Conservation (phyloP, 2,888 invertebrate genomes). For the Alentia gelatinosa region DNA sequence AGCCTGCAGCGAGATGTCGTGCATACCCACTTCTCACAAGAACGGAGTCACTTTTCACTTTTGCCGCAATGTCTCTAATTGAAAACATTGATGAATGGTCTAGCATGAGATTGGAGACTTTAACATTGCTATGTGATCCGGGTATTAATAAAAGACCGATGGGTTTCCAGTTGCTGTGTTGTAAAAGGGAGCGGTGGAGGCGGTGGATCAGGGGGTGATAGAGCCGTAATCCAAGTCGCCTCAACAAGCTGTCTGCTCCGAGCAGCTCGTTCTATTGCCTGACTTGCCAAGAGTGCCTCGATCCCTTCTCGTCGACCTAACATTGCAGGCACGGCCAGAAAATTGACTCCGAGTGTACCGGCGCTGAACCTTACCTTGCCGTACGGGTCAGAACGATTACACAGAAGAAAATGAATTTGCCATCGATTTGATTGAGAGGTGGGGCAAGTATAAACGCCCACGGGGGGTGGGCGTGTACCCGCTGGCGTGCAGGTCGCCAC, state of each 20-base stretch:
- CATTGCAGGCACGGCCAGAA: not conserved
- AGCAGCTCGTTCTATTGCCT: not conserved
- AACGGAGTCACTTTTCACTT: too few relatives aligned
- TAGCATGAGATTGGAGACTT: too few relatives aligned
- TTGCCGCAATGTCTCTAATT: too few relatives aligned
- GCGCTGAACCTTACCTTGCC: not conserved
- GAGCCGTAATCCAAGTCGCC: too few relatives aligned
- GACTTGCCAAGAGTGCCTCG: not conserved
- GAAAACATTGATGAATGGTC: too few relatives aligned
- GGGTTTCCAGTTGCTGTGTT: not conserved
- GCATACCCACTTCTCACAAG: too few relatives aligned
- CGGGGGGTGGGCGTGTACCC: not conserved
- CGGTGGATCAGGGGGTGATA: not conserved
- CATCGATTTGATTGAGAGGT: not conserved
- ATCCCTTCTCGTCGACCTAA: not conserved
- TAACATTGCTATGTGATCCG: too few relatives aligned
- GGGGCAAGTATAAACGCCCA: not conserved
- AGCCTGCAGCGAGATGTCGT: too few relatives aligned
- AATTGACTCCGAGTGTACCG: not conserved
- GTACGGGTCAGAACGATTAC: not conserved
- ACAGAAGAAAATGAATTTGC: slow-evolving; percentile 15
- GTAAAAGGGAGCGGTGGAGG: not conserved
- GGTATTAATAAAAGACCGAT: too few relatives aligned
- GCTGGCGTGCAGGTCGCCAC: not conserved
- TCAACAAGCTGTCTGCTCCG: too few relatives aligned